Evolutionary conservation across 1,140 invertebrate species (phyloP).

Genomic region (Glomeris maerens): DNA sequence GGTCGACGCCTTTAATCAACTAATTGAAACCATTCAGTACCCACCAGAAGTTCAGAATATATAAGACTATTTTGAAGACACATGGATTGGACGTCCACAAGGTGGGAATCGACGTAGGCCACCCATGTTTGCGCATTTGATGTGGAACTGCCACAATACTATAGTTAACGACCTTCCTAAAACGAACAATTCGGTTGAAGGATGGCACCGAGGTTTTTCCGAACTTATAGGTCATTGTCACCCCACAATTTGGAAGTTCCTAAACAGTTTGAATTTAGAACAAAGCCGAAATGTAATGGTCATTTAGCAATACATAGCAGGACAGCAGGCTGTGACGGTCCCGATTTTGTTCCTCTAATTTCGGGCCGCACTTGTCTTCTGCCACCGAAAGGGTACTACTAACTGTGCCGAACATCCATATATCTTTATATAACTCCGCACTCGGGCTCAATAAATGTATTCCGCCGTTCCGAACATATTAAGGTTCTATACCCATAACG

Average conservation of each 20-base stretch:
- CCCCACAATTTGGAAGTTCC: background rate
- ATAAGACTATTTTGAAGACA: slow-evolving; percentile 6
- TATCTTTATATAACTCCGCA: too few species aligned
- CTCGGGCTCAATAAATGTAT: too few species aligned
- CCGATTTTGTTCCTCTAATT: too few species aligned
- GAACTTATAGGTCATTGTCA: background rate
- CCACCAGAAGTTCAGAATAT: background rate
- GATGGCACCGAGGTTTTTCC: background rate
- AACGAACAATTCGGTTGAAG: too few species aligned
- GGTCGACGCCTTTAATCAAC: background rate
- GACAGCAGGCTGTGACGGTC: too few species aligned
- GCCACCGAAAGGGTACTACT: too few species aligned
- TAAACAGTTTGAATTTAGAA: background rate
- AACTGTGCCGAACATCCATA: too few species aligned
- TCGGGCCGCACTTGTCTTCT: too few species aligned
- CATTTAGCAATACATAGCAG: background rate
- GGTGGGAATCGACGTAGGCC: background rate
- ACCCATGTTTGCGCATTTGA: background rate
- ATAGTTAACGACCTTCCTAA: background rate
- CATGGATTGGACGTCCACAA: slow-evolving; percentile 4
- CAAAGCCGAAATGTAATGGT: background rate
- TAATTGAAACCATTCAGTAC: background rate
- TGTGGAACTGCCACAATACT: background rate
- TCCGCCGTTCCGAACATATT: too few species aligned
- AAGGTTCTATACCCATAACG: too few species aligned